phyloP scores from a whole-genome alignment of 2,797 vertebrate species.

The Lutjanus argentimaculatus region DNA sequence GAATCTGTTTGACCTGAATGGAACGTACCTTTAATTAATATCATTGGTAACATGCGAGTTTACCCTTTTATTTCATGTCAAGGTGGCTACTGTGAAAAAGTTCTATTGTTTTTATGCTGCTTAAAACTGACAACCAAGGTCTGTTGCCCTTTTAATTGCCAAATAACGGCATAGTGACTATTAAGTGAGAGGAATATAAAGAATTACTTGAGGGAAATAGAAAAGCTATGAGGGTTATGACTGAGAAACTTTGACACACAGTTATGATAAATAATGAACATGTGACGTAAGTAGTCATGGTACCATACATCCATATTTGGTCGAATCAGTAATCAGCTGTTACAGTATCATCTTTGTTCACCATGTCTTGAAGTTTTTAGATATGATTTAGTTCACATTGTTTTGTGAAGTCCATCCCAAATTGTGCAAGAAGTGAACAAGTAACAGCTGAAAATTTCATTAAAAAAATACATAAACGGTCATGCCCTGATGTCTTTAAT shows the following conservation, averaged over 20 bases:
- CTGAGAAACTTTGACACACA: neutral
- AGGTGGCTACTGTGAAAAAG: no score
- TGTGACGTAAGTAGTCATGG: no score
- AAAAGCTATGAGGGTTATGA: neutral
- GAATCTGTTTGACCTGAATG: no score
- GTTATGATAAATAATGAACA: no score
- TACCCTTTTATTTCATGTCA: no score
- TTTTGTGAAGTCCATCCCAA: neutral
- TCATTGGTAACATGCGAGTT: no score
- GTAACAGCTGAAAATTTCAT: neutral
- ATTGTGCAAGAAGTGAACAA: neutral
- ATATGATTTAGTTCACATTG: neutral
- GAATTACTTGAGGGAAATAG: neutral
- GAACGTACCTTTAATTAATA: no score
- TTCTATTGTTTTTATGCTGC: no score
- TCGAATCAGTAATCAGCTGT: neutral
- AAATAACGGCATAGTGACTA: neutral
- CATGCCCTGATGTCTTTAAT: slow-evolving; percentile 5
- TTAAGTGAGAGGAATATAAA: neutral
- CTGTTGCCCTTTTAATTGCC: neutral
- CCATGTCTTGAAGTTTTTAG: neutral
- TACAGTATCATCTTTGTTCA: neutral
- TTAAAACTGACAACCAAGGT: neutral
- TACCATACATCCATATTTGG: neutral
- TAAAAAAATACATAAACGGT: neutral